Evolutionary conservation across 2,888 invertebrate species (phyloP).

Genomic region (Aphodius granarius): DNA sequence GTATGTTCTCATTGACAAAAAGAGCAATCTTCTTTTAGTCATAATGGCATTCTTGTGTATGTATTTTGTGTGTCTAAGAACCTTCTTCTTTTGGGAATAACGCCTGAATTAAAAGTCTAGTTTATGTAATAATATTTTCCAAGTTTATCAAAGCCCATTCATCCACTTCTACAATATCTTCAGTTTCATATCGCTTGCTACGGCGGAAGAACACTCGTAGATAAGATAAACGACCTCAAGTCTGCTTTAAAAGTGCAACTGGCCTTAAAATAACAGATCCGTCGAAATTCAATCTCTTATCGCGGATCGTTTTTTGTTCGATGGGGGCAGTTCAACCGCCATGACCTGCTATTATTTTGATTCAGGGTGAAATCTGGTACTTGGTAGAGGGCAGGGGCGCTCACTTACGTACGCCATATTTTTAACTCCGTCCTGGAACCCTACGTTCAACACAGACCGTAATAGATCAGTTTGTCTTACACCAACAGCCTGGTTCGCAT

Average conservation of each 20-base stretch:
- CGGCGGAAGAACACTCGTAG: no score
- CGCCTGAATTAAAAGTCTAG: no score
- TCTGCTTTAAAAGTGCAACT: slow-evolving; percentile 12
- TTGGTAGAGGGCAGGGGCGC: neutral
- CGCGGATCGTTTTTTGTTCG: slow-evolving; percentile 12
- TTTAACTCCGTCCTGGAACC: slow-evolving; percentile 7
- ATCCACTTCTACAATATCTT: no score
- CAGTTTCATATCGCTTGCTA: no score
- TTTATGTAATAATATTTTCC: no score
- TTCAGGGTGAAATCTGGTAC: slow-evolving; percentile 9
- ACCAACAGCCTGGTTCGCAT: neutral
- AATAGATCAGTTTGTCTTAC: slow-evolving; percentile 13
- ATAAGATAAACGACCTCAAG: no score
- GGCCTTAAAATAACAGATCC: slow-evolving; percentile 15
- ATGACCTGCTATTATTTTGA: slow-evolving; percentile 19
- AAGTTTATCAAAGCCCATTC: no score
- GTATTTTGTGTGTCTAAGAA: no score
- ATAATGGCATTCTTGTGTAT: no score
- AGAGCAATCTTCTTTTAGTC: no score
- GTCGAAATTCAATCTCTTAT: slow-evolving; percentile 11
- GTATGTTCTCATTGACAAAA: no score
- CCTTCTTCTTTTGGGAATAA: no score
- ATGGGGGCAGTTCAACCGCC: neutral
- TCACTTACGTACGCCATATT: slow-evolving; percentile 10
- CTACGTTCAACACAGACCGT: slow-evolving; percentile 3